Evolutionary conservation across 2,888 invertebrate genomes (phyloP).

Genomic region (Tetragnatha montana): DNA sequence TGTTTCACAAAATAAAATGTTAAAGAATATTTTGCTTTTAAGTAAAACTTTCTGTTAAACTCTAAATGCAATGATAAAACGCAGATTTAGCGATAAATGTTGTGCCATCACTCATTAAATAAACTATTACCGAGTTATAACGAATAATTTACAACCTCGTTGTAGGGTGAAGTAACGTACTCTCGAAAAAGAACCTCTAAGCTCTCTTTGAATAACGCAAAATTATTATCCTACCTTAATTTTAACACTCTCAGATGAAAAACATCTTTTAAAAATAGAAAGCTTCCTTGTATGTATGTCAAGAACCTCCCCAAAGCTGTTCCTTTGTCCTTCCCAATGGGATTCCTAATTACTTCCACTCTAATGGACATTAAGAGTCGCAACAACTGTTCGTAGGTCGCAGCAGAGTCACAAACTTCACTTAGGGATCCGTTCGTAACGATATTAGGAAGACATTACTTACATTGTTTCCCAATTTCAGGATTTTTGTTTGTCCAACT

Average conservation of each 20-base stretch:
- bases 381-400: slow-evolving; percentile 34
- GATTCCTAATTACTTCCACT: slow-evolving; percentile 19
- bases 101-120: too few species aligned
- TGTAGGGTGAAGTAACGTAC: too few species aligned
- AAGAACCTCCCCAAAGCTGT: neutral
- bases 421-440: slow-evolving; percentile 30
- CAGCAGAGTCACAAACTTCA: slow-evolving; percentile 16
- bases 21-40: too few species aligned
- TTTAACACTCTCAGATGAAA: neutral
- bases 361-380: slow-evolving; percentile 34
- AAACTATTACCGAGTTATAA: too few species aligned
- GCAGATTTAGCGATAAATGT: too few species aligned
- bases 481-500: neutral
- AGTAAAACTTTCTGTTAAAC: too few species aligned
- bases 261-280: neutral
- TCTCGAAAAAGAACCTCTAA: too few species aligned
- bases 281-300: neutral
- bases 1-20: too few species aligned
- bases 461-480: neutral
- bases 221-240: too few species aligned
- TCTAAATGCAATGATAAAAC: too few species aligned
- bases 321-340: neutral
- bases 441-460: neutral
- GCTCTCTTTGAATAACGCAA: too few species aligned
- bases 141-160: too few species aligned